These are phyloP conservation scores for Brachionichthys hirsutus DNA, from an alignment of 2,113 vertebrate species.

Conservation along the genomic window DNA sequence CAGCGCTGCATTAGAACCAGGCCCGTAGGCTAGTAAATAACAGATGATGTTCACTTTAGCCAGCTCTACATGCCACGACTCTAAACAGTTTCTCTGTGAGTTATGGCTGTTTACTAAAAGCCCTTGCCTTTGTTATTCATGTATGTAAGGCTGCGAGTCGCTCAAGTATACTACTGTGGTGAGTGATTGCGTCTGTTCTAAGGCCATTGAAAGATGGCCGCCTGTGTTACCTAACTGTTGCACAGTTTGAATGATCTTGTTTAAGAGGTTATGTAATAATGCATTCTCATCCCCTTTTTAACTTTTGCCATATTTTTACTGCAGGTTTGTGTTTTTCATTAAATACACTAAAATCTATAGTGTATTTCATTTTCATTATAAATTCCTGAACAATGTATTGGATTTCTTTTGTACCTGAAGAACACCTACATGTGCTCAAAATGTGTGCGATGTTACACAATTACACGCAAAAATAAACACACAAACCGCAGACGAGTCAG, in stretches of 20 bases:
- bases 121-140: slow-evolving; percentile 65
- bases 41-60: slow-evolving; percentile 63
- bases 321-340: slow-evolving; percentile 20
- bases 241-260: slow-evolving; percentile 30
- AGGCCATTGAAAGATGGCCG: slow-evolving; percentile 12
- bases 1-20: slow-evolving; percentile 50
- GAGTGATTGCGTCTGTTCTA: slow-evolving; percentile 19
- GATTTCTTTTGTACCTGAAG: not conserved
- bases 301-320: slow-evolving; percentile 25
- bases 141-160: slow-evolving; percentile 49
- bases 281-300: slow-evolving; percentile 9
- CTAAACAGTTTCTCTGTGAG: slow-evolving; percentile 71
- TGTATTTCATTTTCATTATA: too few species aligned
- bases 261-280: slow-evolving; percentile 9
- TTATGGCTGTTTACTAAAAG: slow-evolving; percentile 75
- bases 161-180: slow-evolving; percentile 44
- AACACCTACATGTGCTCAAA: not conserved
- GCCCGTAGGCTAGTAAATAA: slow-evolving; percentile 67
- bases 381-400: not conserved
- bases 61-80: slow-evolving; percentile 69
- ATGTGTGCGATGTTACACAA: not conserved
- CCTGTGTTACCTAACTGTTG: slow-evolving; percentile 17
- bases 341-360: slow-evolving; percentile 24
- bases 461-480: not conserved
- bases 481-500: slow-evolving; percentile 15